These are phyloP conservation scores for Notarius lentiginosus DNA, from an alignment of 2,113 vertebrate genomes.

Conservation along the genomic window DNA sequence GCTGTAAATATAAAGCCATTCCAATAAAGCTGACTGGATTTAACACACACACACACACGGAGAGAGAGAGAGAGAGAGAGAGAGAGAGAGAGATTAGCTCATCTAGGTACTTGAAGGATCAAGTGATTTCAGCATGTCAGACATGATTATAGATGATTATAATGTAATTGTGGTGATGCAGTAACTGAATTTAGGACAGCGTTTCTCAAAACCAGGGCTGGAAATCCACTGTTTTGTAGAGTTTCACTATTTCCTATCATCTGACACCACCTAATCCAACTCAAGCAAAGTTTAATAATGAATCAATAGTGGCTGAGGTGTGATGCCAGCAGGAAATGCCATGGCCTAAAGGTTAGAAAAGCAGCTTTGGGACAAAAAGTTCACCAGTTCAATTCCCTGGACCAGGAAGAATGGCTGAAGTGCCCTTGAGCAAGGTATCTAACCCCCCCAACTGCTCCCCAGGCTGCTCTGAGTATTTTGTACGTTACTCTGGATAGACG, in stretches of 20 bases:
- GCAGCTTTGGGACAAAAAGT: too few relatives aligned
- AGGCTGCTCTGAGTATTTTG: too few relatives aligned
- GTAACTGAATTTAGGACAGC: constrained; percentile 60
- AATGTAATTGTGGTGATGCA: background rate
- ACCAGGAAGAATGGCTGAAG: too few relatives aligned
- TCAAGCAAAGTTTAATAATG: background rate
- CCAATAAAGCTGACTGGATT: background rate
- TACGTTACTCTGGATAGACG: too few relatives aligned
- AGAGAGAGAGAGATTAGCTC: background rate
- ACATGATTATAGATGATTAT: constrained; percentile 38
- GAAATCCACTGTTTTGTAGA: background rate
- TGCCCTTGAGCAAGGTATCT: too few relatives aligned
- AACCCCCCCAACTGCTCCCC: too few relatives aligned
- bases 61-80: background rate
- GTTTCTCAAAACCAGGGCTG: background rate
- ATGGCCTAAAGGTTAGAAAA: too few relatives aligned
- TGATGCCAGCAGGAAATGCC: background rate
- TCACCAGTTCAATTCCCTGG: too few relatives aligned
- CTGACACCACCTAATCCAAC: background rate
- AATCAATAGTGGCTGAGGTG: background rate
- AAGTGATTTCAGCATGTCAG: constrained; percentile 55
- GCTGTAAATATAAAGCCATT: background rate
- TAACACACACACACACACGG: background rate
- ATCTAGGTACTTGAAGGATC: constrained; percentile 39
- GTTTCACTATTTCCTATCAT: background rate